phyloP scores from a whole-genome alignment of 2,888 invertebrate species.

The Euphydryas editha region DNA sequence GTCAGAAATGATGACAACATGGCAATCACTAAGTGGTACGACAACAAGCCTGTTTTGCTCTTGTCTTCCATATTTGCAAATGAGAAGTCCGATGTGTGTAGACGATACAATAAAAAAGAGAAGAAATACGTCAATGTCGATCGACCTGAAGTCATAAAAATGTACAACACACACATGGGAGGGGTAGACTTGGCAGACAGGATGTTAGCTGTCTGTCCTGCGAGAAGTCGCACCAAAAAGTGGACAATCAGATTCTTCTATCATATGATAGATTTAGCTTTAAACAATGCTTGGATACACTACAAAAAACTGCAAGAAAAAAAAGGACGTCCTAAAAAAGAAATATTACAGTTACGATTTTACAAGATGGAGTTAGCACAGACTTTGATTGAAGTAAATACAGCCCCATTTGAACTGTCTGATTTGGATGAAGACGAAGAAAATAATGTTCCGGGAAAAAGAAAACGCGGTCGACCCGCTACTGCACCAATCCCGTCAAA shows the following conservation, averaged over 20 bases:
- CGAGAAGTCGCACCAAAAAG: not conserved
- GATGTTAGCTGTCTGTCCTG: not conserved
- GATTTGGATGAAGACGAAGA: not conserved
- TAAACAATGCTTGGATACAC: not conserved
- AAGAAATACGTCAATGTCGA: not conserved
- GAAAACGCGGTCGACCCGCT: not conserved
- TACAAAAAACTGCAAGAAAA: not conserved
- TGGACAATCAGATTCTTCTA: not conserved
- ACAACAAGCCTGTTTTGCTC: not conserved
- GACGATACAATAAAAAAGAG: not conserved
- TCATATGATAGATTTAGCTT: not conserved
- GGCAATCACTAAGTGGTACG: not conserved
- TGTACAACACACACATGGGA: not conserved
- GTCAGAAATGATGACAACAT: not conserved
- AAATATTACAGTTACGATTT: not conserved
- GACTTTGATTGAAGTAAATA: not conserved
- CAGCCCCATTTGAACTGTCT: not conserved
- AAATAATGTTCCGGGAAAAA: too few relatives aligned
- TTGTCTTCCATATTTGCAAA: not conserved
- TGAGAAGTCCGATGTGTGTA: not conserved
- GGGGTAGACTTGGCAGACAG: not conserved
- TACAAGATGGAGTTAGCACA: not conserved
- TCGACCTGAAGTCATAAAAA: not conserved
- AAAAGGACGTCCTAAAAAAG: not conserved
- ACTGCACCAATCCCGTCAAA: not conserved